phyloP scores from a whole-genome alignment of 2,888 invertebrate genomes.

The Aphidoletes aphidimyza region DNA sequence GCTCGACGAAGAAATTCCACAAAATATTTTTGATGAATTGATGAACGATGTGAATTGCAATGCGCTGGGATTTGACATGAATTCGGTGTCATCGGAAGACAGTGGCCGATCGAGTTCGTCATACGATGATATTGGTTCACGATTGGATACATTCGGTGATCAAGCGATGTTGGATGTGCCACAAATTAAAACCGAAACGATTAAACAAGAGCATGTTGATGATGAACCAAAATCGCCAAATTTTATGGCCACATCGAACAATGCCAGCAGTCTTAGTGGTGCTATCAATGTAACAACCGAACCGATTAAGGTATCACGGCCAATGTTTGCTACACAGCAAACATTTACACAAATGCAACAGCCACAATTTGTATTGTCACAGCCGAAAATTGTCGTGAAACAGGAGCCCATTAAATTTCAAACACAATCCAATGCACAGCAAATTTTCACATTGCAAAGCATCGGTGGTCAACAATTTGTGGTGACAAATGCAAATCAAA shows the following conservation, averaged over 20 bases:
- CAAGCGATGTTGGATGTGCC: conserved; percentile 13
- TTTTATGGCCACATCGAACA: background rate
- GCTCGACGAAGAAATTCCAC: conserved; percentile 45
- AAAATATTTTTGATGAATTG: conserved; percentile 55
- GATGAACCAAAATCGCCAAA: conserved; percentile 41
- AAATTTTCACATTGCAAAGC: conserved; percentile 62
- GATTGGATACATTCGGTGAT: conserved; percentile 47
- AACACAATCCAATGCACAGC: conserved; percentile 54
- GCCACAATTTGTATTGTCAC: conserved; percentile 34
- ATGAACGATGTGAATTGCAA: conserved; percentile 54
- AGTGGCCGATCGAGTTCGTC: conserved; percentile 54
- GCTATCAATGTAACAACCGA: background rate
- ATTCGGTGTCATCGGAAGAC: conserved; percentile 53
- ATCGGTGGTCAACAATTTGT: conserved; percentile 56
- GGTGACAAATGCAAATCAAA: conserved; percentile 63
- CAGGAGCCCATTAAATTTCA: conserved; percentile 32
- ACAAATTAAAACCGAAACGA: conserved; percentile 10
- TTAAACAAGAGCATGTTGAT: conserved; percentile 2
- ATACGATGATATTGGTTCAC: conserved; percentile 16
- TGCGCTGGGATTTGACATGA: conserved; percentile 53
- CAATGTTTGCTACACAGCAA: conserved; percentile 30
- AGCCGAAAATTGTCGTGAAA: background rate
- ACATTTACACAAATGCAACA: conserved; percentile 20
- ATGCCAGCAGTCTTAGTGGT: background rate
- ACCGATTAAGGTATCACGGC: conserved; percentile 13